Conservation (phyloP, 53 echinoderm and acorn worm species). For the Apostichopus leukothele region DNA sequence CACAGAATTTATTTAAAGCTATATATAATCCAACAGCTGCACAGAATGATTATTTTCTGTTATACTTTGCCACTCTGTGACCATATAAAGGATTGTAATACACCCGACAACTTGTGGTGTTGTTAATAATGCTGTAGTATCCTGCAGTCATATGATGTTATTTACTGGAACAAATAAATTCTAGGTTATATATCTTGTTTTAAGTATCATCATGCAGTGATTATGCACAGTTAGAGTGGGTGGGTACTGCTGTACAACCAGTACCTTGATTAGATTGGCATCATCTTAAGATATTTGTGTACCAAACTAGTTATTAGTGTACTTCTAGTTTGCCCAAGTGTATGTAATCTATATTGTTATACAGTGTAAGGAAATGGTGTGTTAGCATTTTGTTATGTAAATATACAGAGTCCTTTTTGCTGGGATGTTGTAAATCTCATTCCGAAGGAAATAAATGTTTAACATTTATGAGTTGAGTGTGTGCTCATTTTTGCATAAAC, state of each 20-base stretch:
- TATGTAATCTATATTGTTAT: conserved; percentile 6
- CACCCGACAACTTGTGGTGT: too few species aligned
- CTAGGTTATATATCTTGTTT: too few species aligned
- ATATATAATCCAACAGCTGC: too few species aligned
- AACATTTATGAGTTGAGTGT: neutral
- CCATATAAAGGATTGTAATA: too few species aligned
- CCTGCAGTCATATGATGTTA: too few species aligned
- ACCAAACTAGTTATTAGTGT: neutral
- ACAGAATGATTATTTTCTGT: too few species aligned
- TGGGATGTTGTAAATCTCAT: conserved; percentile 34
- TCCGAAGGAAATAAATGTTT: conserved; percentile 32
- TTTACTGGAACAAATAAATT: too few species aligned
- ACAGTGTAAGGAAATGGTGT: neutral
- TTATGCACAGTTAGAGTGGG: neutral
- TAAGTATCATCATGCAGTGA: too few species aligned
- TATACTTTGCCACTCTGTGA: too few species aligned
- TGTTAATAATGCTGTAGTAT: too few species aligned
- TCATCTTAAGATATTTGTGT: neutral
- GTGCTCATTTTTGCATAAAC: too few species aligned
- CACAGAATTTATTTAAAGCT: too few species aligned
- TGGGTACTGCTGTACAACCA: neutral
- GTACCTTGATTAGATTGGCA: neutral
- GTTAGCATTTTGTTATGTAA: conserved; percentile 15
- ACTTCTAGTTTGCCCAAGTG: neutral
- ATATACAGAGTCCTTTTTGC: neutral